Evolutionary conservation across 2,113 vertebrate species (phyloP).

Genomic region (Euleptes europaea): DNA sequence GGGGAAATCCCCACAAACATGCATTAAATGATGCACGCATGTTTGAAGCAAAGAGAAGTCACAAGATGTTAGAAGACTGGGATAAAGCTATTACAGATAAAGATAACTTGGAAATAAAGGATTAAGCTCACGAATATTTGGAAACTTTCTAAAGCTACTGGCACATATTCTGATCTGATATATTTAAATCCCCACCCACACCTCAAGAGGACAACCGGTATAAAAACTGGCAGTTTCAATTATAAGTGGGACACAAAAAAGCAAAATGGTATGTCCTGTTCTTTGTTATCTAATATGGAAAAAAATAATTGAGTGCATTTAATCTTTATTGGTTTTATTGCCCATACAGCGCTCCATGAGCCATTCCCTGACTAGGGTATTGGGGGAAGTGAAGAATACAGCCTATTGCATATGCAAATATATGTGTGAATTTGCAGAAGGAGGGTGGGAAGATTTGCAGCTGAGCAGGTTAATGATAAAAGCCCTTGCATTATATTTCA

Average conservation of each 20-base stretch:
- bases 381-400: slow-evolving; percentile 60
- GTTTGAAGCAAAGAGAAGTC: slow-evolving; percentile 1
- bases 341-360: slow-evolving; percentile 54
- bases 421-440: slow-evolving; percentile 45
- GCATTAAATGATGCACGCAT: neutral
- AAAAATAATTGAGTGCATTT: slow-evolving; percentile 46
- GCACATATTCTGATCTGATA: neutral
- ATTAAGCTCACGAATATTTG: neutral
- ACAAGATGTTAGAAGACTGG: neutral
- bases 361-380: slow-evolving; percentile 43
- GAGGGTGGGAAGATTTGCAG: slow-evolving; percentile 65
- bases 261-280: neutral
- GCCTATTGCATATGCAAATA: slow-evolving; percentile 67
- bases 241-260: neutral
- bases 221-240: neutral
- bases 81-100: slow-evolving; percentile 10
- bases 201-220: slow-evolving; percentile 28
- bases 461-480: slow-evolving; percentile 67
- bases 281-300: neutral
- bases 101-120: slow-evolving; percentile 32
- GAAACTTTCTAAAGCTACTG: slow-evolving; percentile 39
- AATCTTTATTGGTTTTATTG: slow-evolving; percentile 54
- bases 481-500: slow-evolving; percentile 10
- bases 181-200: neutral
- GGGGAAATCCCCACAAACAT: neutral